phyloP scores from a whole-genome alignment of 2,113 vertebrate genomes.

The Ancistrus triradiatus region DNA sequence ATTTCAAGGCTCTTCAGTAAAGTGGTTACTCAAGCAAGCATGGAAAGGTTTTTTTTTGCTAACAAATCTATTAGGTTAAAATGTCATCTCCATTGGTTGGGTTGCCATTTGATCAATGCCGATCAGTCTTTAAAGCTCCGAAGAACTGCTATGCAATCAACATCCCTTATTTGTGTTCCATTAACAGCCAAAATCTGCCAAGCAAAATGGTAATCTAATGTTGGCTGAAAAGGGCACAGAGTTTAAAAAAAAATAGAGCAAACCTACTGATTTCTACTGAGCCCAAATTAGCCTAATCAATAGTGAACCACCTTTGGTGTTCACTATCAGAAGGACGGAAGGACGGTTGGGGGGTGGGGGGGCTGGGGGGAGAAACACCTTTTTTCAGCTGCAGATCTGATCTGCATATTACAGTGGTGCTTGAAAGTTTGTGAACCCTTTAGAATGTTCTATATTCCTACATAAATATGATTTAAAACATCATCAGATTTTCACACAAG shows the following conservation, averaged over 20 bases:
- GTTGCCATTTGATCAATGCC: slow-evolving; percentile 8
- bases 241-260: neutral
- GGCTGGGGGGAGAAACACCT: no score
- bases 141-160: slow-evolving; percentile 14
- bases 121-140: slow-evolving; percentile 16
- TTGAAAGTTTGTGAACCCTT: no score
- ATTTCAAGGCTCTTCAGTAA: slow-evolving; percentile 1
- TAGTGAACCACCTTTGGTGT: slow-evolving; percentile 25
- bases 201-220: neutral
- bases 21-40: no score
- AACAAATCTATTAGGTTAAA: slow-evolving; percentile 18
- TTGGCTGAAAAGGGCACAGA: neutral
- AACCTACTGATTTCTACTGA: neutral
- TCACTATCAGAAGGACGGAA: neutral
- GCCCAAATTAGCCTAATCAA: slow-evolving; percentile 24
- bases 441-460: no score
- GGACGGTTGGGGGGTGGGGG: neutral
- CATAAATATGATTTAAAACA: no score
- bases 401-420: no score
- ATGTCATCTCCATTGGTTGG: neutral
- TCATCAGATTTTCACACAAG: no score
- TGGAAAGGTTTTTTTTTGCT: slow-evolving; percentile 6
- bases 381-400: no score
- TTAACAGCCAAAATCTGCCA: neutral
- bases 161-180: neutral